These are phyloP conservation scores for Agonopterix alstromeriana DNA, from an alignment of 2,888 invertebrate species.

Conservation along the genomic window DNA sequence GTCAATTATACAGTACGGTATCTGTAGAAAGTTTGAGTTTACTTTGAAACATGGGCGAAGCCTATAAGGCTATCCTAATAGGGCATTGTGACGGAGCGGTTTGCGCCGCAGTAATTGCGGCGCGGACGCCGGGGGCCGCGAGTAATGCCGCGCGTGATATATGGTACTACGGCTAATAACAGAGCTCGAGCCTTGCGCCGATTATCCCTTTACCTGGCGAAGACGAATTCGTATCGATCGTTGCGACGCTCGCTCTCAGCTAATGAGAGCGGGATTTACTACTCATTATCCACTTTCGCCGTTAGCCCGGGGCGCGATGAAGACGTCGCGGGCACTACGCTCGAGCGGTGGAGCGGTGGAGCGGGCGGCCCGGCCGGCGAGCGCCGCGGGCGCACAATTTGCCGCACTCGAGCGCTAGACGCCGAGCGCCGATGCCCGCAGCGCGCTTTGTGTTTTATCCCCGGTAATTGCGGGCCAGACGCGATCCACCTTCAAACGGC, in stretches of 20 bases:
- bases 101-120: conserved; percentile 58
- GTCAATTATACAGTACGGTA: conserved; percentile 12
- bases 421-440: conserved; percentile 44
- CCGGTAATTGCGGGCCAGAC: conserved; percentile 58
- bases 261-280: conserved; percentile 72
- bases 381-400: conserved; percentile 63
- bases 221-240: conserved; percentile 71
- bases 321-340: conserved; percentile 50
- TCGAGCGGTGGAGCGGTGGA: conserved; percentile 14
- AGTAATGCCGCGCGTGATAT: conserved; percentile 69
- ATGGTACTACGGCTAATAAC: conserved; percentile 73
- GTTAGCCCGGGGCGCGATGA: conserved; percentile 62
- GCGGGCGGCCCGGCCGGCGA: conserved; percentile 40
- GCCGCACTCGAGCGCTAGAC: conserved; percentile 40
- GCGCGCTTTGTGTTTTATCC: conserved; percentile 64
- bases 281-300: conserved; percentile 73
- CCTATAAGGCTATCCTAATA: conserved; percentile 44
- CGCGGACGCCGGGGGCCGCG: conserved; percentile 65
- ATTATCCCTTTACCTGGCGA: conserved; percentile 69
- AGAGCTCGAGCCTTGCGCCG: conserved; percentile 55
- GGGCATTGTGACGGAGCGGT: conserved; percentile 47
- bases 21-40: conserved; percentile 11
- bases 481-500: conserved; percentile 43
- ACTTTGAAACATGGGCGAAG: conserved; percentile 10
- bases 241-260: conserved; percentile 56